Conservation (phyloP, 2,888 invertebrate genomes). For the Ecliptopera silaceata region DNA sequence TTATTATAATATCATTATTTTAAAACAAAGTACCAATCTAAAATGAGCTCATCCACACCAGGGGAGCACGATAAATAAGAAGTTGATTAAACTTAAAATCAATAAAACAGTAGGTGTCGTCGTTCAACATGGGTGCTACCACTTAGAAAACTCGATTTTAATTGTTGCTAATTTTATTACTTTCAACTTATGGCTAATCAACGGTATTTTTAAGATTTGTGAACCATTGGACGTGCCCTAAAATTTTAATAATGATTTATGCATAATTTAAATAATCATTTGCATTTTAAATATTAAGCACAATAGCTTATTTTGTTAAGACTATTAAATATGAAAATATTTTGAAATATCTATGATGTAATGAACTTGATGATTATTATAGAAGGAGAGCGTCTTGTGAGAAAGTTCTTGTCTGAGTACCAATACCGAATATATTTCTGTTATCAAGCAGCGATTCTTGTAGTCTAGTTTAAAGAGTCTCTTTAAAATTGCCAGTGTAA, state of each 20-base stretch:
- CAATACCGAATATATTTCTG: too few species aligned
- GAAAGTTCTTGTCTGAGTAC: too few species aligned
- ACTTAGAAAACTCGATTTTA: conserved; percentile 33
- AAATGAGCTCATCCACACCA: conserved; percentile 27
- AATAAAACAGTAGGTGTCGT: conserved; percentile 54
- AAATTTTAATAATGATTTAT: conserved; percentile 15
- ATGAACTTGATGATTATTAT: too few species aligned
- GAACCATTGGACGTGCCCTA: conserved; percentile 3
- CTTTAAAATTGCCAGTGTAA: too few species aligned
- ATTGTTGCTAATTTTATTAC: conserved; percentile 37
- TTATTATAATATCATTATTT: conserved; percentile 25
- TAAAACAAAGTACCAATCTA: conserved; percentile 25
- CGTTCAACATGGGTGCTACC: conserved; percentile 37
- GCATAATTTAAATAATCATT: conserved; percentile 10
- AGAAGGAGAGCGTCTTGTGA: too few species aligned
- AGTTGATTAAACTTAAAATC: conserved; percentile 38
- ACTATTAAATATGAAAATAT: neutral
- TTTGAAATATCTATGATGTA: neutral
- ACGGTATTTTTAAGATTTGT: conserved; percentile 27
- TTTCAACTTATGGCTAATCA: conserved; percentile 27
- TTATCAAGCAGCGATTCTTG: too few species aligned
- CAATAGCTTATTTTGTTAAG: neutral
- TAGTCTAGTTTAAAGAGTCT: too few species aligned
- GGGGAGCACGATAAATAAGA: conserved; percentile 34
- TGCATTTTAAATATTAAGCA: conserved; percentile 8